Conservation (phyloP, 2,797 vertebrate species). For the Gobionotothen gibberifrons region DNA sequence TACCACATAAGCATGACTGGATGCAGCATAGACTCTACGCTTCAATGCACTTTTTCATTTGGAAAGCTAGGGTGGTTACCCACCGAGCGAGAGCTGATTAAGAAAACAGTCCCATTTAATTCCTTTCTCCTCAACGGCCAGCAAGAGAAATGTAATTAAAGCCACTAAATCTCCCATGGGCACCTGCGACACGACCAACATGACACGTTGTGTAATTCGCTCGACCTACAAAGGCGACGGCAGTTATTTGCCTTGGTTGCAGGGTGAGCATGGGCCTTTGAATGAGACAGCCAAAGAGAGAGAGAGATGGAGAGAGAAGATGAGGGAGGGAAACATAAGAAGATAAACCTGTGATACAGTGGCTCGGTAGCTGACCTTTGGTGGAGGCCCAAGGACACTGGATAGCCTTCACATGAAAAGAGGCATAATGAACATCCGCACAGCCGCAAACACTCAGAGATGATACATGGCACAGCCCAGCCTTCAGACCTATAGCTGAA, state of each 20-base stretch:
- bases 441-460: constrained; percentile 19
- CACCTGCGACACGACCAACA: constrained; percentile 80
- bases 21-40: constrained; percentile 78
- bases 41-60: constrained; percentile 84
- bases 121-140: constrained; percentile 81
- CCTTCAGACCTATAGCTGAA: not conserved
- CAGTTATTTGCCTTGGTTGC: constrained; percentile 60
- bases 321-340: not conserved
- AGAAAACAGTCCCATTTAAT: constrained; percentile 85
- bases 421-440: constrained; percentile 30
- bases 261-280: constrained; percentile 48
- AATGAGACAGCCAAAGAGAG: constrained; percentile 34
- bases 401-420: constrained; percentile 42
- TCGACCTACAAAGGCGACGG: constrained; percentile 75
- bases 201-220: constrained; percentile 81
- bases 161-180: constrained; percentile 81
- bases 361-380: constrained; percentile 45
- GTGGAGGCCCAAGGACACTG: constrained; percentile 55
- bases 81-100: constrained; percentile 82
- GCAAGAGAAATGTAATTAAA: constrained; percentile 87
- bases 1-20: constrained; percentile 79
- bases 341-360: constrained; percentile 27
- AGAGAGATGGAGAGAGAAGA: not conserved
- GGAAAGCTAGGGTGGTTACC: constrained; percentile 79
- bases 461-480: constrained; percentile 8